Conservation (phyloP, 2,888 invertebrate species). For the Acleris sparsana region DNA sequence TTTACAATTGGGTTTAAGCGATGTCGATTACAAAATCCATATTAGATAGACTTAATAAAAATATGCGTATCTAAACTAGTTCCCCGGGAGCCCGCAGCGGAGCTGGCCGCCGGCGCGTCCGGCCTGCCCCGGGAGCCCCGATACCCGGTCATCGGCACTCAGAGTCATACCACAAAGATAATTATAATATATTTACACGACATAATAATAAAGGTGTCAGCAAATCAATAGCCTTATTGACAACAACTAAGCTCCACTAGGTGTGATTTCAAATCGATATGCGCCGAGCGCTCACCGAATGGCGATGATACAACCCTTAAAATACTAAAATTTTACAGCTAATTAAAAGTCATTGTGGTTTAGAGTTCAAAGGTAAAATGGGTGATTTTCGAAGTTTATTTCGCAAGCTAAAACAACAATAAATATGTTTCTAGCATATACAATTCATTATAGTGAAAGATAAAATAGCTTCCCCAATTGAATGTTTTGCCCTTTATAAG, state of each 20-base stretch:
- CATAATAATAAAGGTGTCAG: slow-evolving; percentile 74
- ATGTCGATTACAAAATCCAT: slow-evolving; percentile 83
- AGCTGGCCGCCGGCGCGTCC: slow-evolving; percentile 40
- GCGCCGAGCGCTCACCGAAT: slow-evolving; percentile 59
- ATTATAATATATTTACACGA: slow-evolving; percentile 83
- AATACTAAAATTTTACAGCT: slow-evolving; percentile 77
- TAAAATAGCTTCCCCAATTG: slow-evolving; percentile 17
- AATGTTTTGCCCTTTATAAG: slow-evolving; percentile 12
- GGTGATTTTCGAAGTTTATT: slow-evolving; percentile 32
- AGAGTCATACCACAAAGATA: slow-evolving; percentile 78
- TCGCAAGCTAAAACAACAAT: slow-evolving; percentile 43
- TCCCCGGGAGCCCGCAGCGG: slow-evolving; percentile 42
- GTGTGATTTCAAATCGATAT: slow-evolving; percentile 79
- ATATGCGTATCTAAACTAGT: slow-evolving; percentile 81
- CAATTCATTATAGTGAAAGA: slow-evolving; percentile 30
- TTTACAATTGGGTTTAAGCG: slow-evolving; percentile 83
- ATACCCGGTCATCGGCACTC: slow-evolving; percentile 54
- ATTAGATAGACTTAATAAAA: slow-evolving; percentile 82
- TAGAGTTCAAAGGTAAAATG: slow-evolving; percentile 30
- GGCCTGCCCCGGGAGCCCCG: slow-evolving; percentile 42
- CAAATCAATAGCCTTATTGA: slow-evolving; percentile 80
- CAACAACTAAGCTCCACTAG: slow-evolving; percentile 81
- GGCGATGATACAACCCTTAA: slow-evolving; percentile 64
- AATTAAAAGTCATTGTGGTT: slow-evolving; percentile 49
- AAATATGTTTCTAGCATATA: slow-evolving; percentile 35